Evolutionary conservation across 2,113 vertebrate species (phyloP).

Genomic region (Piaya cayana): DNA sequence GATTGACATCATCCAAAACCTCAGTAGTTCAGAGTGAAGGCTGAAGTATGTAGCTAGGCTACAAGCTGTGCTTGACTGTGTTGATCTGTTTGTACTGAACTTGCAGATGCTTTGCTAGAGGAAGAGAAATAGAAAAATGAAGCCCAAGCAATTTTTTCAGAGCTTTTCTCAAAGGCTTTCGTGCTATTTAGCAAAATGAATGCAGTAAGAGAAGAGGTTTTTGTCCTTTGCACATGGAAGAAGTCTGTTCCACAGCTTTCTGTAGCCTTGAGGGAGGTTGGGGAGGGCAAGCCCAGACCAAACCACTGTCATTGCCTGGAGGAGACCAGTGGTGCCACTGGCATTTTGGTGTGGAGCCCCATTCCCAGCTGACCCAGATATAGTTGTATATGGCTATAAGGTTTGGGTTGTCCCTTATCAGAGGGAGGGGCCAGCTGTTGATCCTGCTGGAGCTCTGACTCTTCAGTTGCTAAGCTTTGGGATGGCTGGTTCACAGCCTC

Average conservation of each 20-base stretch:
- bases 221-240: neutral
- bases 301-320: neutral
- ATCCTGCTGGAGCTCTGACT: neutral
- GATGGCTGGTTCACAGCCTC: neutral
- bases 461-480: neutral
- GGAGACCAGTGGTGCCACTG: neutral
- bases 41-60: constrained; percentile 6
- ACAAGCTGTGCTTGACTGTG: neutral
- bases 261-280: neutral
- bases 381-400: neutral
- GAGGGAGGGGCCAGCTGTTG: neutral
- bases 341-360: neutral
- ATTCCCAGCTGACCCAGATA: neutral
- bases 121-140: neutral
- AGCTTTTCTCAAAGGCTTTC: neutral
- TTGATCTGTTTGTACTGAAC: constrained; percentile 10
- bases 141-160: neutral
- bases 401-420: neutral
- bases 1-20: constrained; percentile 61
- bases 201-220: neutral
- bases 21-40: constrained; percentile 20
- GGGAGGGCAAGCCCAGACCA: neutral
- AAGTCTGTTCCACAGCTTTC: neutral
- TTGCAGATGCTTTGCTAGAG: neutral
- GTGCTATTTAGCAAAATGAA: neutral